Percentiles rank a stretch among this genome's conserved stretches.
Conservation (phyloP, 1,140 invertebrate species). For the Heliconius hewitsoni region DNA sequence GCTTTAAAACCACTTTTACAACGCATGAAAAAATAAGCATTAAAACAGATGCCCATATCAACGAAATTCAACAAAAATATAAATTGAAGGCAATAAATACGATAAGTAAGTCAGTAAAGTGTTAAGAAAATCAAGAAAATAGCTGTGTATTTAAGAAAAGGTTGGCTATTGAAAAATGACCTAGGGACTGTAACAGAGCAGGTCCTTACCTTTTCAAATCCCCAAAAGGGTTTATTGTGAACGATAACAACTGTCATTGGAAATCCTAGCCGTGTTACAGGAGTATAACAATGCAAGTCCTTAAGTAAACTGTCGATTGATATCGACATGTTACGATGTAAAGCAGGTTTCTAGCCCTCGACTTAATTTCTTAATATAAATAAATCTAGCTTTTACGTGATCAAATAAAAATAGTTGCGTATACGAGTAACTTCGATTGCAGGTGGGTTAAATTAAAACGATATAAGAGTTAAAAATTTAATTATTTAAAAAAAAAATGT, state of each 20-base stretch:
- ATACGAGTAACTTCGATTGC: too few species aligned
- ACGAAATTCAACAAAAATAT: too few species aligned
- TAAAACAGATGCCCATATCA: too few species aligned
- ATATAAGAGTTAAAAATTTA: too few species aligned
- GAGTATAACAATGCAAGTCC: constrained; percentile 13
- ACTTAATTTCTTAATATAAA: too few species aligned
- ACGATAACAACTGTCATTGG: constrained; percentile 21
- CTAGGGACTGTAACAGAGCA: constrained; percentile 17
- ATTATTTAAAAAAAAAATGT: too few species aligned
- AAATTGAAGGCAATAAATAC: background rate
- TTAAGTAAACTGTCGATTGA: constrained; percentile 1
- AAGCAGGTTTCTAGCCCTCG: background rate
- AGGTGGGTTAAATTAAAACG: too few species aligned
- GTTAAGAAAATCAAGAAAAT: background rate
- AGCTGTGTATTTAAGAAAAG: constrained; percentile 17
- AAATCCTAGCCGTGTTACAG: constrained; percentile 15
- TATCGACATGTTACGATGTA: background rate
- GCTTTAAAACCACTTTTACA: too few species aligned
- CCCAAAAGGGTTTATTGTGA: constrained; percentile 17
- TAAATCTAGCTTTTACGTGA: too few species aligned
- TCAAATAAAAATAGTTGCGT: too few species aligned
- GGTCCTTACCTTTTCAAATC: constrained; percentile 20
- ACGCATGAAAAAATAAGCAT: too few species aligned
- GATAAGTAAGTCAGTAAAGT: background rate
- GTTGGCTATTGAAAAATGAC: background rate